phyloP scores from a whole-genome alignment of 2,888 invertebrate species.

The Rotaria magnacalcarata region DNA sequence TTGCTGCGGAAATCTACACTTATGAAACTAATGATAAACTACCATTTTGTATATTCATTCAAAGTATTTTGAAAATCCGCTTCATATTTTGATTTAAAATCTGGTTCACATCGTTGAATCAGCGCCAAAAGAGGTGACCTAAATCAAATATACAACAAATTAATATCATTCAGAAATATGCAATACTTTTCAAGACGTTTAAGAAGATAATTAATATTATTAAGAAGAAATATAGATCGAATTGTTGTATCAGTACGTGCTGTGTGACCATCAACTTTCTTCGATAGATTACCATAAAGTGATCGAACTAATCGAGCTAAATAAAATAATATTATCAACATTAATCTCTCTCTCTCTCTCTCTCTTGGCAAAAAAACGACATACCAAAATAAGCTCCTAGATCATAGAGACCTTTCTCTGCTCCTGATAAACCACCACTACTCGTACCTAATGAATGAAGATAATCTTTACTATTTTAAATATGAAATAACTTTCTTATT shows the following conservation, averaged over 20 bases:
- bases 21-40: too few relatives aligned
- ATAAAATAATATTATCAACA: not conserved
- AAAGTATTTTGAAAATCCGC: not conserved
- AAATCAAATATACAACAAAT: not conserved
- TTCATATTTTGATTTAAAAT: not conserved
- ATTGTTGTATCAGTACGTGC: constrained; percentile 25
- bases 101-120: not conserved
- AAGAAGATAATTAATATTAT: constrained; percentile 14
- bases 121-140: not conserved
- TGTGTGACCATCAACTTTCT: not conserved
- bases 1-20: too few relatives aligned
- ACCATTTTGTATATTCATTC: not conserved
- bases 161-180: not conserved
- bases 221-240: not conserved
- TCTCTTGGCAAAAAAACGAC: not conserved
- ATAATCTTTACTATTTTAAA: not conserved
- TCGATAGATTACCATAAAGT: not conserved
- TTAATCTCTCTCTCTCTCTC: not conserved
- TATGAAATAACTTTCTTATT: not conserved
- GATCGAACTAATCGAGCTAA: constrained; percentile 7
- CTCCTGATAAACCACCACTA: not conserved
- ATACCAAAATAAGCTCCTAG: constrained; percentile 15
- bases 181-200: constrained; percentile 23
- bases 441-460: not conserved
- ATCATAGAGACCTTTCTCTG: constrained; percentile 23